Percentiles rank a stretch among this genome's conserved stretches.
Evolutionary conservation across 1,140 invertebrate species (phyloP).

Genomic region (Drosophila ogumai): DNA sequence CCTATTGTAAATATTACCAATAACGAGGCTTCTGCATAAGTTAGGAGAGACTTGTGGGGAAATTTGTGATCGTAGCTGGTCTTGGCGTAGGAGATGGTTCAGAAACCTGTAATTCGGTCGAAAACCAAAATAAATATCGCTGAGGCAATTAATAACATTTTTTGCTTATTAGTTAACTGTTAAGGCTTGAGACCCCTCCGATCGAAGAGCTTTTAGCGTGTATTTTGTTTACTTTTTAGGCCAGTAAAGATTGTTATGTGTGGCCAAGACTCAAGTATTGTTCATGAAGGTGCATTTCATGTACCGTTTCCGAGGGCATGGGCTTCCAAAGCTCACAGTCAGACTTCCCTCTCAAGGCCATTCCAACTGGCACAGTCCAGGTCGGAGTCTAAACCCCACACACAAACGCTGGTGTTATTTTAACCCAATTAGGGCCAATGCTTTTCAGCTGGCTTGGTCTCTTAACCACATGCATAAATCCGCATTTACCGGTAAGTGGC

Average conservation of each 20-base stretch:
- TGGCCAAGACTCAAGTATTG: not conserved
- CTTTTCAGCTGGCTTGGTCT: slow-evolving; percentile 16
- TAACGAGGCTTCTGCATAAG: slow-evolving; percentile 51
- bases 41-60: slow-evolving; percentile 31
- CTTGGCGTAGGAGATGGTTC: slow-evolving; percentile 67
- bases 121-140: slow-evolving; percentile 58
- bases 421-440: slow-evolving; percentile 59
- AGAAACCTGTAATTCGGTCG: slow-evolving; percentile 68
- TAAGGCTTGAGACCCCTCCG: slow-evolving; percentile 3
- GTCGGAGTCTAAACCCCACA: slow-evolving; percentile 2
- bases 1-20: slow-evolving; percentile 40
- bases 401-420: slow-evolving; percentile 46
- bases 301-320: slow-evolving; percentile 48
- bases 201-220: not conserved
- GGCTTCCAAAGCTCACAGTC: not conserved
- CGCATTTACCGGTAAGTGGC: slow-evolving; percentile 47
- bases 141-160: slow-evolving; percentile 62
- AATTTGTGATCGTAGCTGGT: slow-evolving; percentile 2
- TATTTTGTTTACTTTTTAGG: slow-evolving; percentile 2
- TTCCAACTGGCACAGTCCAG: not conserved
- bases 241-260: slow-evolving; percentile 1
- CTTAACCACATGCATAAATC: slow-evolving; percentile 66
- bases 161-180: slow-evolving; percentile 59
- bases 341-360: slow-evolving; percentile 52
- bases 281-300: slow-evolving; percentile 63